Percentiles rank a stretch among this genome's conserved stretches.
phyloP scores from a whole-genome alignment of 2,797 vertebrate genomes.

The Anomalospiza imberbis region DNA sequence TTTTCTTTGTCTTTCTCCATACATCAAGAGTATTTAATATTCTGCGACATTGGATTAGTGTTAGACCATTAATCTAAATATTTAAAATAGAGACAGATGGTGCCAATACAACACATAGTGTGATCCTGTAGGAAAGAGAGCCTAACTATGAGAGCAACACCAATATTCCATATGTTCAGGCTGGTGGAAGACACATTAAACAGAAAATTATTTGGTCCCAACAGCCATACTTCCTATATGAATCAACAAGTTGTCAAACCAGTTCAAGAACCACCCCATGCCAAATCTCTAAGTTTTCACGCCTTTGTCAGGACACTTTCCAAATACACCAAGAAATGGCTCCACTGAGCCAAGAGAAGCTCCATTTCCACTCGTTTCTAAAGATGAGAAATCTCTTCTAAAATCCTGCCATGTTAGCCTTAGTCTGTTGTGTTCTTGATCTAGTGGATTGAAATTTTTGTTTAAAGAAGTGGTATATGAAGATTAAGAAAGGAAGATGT shows the following conservation, averaged over 20 bases:
- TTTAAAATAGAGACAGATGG: conserved; percentile 60
- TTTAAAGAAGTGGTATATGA: not conserved
- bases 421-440: not conserved
- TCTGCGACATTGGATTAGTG: conserved; percentile 44
- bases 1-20: conserved; percentile 38
- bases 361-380: not conserved
- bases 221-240: not conserved
- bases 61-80: conserved; percentile 58
- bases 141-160: not conserved
- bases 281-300: not conserved
- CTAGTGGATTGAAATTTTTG: not conserved
- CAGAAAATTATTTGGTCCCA: not conserved
- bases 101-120: not conserved
- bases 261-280: not conserved
- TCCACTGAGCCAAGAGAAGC: not conserved
- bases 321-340: not conserved
- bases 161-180: conserved; percentile 30
- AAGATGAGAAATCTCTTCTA: not conserved
- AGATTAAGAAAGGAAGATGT: not conserved
- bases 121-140: not conserved
- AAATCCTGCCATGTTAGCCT: not conserved
- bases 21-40: conserved; percentile 53
- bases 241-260: not conserved
- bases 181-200: not conserved
- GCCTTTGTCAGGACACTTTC: not conserved